Evolutionary conservation across 2,113 vertebrate genomes (phyloP).

Genomic region (Rousettus leschenaultii): DNA sequence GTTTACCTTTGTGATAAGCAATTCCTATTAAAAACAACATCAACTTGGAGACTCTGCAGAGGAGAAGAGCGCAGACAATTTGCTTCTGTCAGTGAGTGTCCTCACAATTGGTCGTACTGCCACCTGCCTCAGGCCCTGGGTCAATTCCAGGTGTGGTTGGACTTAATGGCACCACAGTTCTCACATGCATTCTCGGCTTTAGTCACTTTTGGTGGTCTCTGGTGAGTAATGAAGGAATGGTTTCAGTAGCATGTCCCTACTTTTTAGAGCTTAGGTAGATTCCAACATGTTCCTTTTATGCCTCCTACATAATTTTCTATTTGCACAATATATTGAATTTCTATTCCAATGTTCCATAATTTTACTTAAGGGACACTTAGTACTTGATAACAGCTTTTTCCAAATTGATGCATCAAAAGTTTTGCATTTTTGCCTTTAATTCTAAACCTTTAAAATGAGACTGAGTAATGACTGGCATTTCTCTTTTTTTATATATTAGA

Average conservation of each 20-base stretch:
- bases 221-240: neutral
- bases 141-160: neutral
- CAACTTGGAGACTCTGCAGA: neutral
- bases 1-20: neutral
- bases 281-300: slow-evolving; percentile 38
- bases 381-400: slow-evolving; percentile 59
- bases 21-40: neutral
- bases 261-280: slow-evolving; percentile 55
- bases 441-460: slow-evolving; percentile 49
- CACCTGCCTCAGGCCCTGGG: neutral
- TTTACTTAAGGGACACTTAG: slow-evolving; percentile 67
- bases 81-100: neutral
- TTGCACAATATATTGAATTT: slow-evolving; percentile 49
- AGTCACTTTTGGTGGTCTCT: neutral
- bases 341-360: slow-evolving; percentile 67
- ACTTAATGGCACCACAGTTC: neutral
- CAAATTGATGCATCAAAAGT: slow-evolving; percentile 49
- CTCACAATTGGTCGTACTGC: neutral
- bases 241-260: slow-evolving; percentile 41
- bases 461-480: slow-evolving; percentile 8
- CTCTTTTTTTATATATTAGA: neutral
- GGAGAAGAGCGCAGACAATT: neutral
- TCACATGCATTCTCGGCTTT: neutral
- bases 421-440: slow-evolving; percentile 57
- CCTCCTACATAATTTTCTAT: slow-evolving; percentile 63